Conservation (phyloP, 2,797 vertebrate species). For the Phoeniculus purpureus region DNA sequence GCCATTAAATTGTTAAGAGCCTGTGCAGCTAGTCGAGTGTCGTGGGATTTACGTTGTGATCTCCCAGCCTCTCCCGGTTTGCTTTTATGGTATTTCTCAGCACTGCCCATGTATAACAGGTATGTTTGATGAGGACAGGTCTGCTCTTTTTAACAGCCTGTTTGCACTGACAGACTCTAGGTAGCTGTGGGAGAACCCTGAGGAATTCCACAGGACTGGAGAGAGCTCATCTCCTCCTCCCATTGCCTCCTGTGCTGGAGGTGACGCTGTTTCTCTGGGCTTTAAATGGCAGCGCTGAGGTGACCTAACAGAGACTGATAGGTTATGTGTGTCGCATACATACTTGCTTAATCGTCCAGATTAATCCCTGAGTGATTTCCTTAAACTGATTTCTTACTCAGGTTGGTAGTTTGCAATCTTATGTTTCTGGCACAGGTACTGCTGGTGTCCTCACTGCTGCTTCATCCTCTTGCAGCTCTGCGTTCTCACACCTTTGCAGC, state of each 20-base stretch:
- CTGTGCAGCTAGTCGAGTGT: background rate
- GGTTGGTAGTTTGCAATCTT: background rate
- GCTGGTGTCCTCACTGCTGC: background rate
- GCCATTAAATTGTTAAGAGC: background rate
- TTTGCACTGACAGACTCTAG: background rate
- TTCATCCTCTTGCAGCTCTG: fast-evolving
- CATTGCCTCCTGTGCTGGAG: fast-evolving
- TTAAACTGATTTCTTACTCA: background rate
- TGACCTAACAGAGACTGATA: background rate
- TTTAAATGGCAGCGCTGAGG: background rate
- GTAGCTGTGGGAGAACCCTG: background rate
- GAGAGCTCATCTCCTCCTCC: background rate
- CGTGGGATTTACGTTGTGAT: background rate
- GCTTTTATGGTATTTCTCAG: background rate
- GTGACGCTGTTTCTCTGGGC: background rate
- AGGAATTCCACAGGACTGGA: background rate
- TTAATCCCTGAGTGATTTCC: background rate
- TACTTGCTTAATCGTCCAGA: background rate
- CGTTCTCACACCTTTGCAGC: background rate
- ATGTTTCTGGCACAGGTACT: background rate
- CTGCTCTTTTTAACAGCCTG: background rate
- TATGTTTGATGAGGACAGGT: background rate
- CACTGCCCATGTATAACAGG: background rate
- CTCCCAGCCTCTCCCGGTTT: background rate
- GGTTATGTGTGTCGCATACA: background rate